These are phyloP conservation scores for Anoplius nigerrimus DNA, from an alignment of 2,888 invertebrate genomes.

Conservation along the genomic window DNA sequence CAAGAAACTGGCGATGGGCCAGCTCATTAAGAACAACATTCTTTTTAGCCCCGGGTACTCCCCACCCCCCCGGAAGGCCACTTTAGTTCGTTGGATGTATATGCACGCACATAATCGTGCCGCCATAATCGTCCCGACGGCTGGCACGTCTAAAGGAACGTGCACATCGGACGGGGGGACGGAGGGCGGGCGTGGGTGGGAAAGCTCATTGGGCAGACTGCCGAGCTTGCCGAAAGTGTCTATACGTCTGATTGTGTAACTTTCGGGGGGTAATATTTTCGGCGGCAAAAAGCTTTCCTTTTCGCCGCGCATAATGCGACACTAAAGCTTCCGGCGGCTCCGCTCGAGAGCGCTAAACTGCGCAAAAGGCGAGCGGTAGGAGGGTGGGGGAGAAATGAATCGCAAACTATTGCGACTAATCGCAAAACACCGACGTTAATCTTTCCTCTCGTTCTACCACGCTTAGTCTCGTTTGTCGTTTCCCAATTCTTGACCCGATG, in stretches of 20 bases:
- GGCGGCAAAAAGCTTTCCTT: no score
- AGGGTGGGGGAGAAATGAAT: no score
- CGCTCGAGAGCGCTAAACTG: no score
- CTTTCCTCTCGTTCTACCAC: no score
- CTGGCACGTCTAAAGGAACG: background rate
- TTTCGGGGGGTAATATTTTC: constrained; percentile 1
- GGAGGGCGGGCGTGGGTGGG: background rate
- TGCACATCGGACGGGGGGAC: background rate
- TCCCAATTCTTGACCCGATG: constrained; percentile 42
- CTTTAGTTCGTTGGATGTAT: constrained; percentile 34
- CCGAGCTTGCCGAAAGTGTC: constrained; percentile 13
- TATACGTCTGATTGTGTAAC: constrained; percentile 6
- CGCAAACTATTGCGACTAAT: no score
- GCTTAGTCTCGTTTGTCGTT: constrained; percentile 12
- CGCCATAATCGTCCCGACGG: constrained; percentile 27
- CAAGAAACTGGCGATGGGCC: constrained; percentile 60
- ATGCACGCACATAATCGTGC: constrained; percentile 34
- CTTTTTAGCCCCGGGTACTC: constrained; percentile 55
- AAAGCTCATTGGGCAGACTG: constrained; percentile 17
- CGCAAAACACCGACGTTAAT: no score
- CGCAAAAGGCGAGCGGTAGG: no score
- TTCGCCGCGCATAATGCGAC: background rate
- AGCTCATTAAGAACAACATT: constrained; percentile 63
- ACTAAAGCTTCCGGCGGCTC: background rate
- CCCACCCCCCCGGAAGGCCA: constrained; percentile 35